phyloP scores from a whole-genome alignment of 2,113 vertebrate genomes.

The Campylomormyrus tamandua region DNA sequence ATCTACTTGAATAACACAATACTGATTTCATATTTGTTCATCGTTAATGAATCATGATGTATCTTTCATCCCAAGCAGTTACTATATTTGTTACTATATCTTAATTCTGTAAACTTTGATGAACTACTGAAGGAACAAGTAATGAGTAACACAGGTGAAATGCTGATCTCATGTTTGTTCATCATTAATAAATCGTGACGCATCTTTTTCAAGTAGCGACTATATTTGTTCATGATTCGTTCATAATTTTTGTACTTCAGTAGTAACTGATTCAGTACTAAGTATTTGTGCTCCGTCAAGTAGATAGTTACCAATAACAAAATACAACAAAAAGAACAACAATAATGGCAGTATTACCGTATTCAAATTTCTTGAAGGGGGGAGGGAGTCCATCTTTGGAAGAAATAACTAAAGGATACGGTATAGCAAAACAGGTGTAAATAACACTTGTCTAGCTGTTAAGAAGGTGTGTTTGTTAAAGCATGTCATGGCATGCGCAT shows the following conservation, averaged over 20 bases:
- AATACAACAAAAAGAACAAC: neutral
- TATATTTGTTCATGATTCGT: neutral
- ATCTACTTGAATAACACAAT: neutral
- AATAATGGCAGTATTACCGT: conserved; percentile 58
- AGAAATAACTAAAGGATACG: conserved; percentile 64
- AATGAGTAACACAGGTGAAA: too few relatives aligned
- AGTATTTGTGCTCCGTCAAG: neutral
- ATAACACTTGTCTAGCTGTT: neutral
- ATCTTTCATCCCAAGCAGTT: too few relatives aligned
- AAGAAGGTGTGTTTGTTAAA: neutral
- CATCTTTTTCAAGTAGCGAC: too few relatives aligned
- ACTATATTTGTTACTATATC: neutral
- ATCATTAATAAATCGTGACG: too few relatives aligned
- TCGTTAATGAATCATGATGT: too few relatives aligned
- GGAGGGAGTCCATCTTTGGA: conserved; percentile 67
- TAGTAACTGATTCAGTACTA: neutral
- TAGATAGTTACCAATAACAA: neutral
- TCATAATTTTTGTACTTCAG: neutral
- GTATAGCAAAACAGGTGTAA: neutral
- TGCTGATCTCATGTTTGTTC: too few relatives aligned
- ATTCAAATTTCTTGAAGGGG: conserved; percentile 77
- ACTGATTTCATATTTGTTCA: too few relatives aligned
- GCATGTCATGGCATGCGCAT: neutral
- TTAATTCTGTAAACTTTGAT: neutral
- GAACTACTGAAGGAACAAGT: neutral